Base-by-base conservation (phyloP, 2,113 vertebrate species). In the Xenopus borealis region DNA sequence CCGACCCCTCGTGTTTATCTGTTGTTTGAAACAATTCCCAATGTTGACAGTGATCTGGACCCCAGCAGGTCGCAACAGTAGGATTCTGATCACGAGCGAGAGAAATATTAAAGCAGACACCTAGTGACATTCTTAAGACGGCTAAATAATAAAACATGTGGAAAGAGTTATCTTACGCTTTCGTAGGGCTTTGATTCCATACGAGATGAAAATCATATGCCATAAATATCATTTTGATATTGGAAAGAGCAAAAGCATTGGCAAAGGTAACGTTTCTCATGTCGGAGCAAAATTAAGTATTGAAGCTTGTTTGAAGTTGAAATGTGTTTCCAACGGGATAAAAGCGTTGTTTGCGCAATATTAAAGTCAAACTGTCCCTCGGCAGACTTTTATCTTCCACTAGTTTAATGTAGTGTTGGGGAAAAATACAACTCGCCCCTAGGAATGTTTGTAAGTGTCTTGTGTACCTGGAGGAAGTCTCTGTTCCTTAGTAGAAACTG, bases 131-230 rank as follows among this genome's bases (percentile, higher is more conserved):
- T 53, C 53, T 72, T 73, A 50, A 6, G 65, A 53, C 17, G 78
- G 12, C 27, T 64, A 67, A 85, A 78, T 83, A 80, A 80, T 66
- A 79, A 68, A 80, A 71, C 79, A 85, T 71, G 73, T 87, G 81
- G 72, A 77, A 80, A 47, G 72, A 23, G 63, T 86, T 83, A 78
- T 78, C 75, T 10, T 12, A 14, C 30, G 62, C 53, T 20, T 79
- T 82, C 83, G 66, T 20, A 23, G 65, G 69, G 55, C 81, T 84
- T 82, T 83, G 79, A 77, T 82, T 81, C 78, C 52, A 59, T 71
- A 23, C 46, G 52, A 72, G 81, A 87, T 82, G 46, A 80, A 84
- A 82, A 68, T 85, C 83, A 79, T 61, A 80, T 83, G 81, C 46
- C 69, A 58, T 58, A 77, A 58, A 70, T 81, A 67, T 75, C 78